A percentile compares a stretch with the other conserved stretches of the same genome.
These are phyloP conservation scores for Pelosia muscerda DNA, from an alignment of 2,888 invertebrate species.

Conservation along the genomic window DNA sequence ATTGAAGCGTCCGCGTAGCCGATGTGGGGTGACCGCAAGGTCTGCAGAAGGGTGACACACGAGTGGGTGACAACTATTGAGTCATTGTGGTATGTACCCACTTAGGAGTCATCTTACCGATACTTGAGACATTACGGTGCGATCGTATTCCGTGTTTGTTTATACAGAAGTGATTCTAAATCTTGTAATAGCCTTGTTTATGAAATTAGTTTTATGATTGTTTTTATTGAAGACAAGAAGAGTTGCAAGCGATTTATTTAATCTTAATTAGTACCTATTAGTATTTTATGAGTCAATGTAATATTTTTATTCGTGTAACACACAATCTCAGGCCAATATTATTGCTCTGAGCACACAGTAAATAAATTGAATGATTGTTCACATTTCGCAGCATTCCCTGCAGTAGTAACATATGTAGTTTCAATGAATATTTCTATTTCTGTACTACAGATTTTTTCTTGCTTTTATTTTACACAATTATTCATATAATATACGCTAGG, in stretches of 20 bases:
- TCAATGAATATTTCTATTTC: background rate
- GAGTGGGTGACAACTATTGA: slow-evolving; percentile 49
- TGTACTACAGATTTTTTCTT: background rate
- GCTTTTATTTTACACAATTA: too few relatives aligned
- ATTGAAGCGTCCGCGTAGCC: slow-evolving; percentile 50
- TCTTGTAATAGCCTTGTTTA: background rate
- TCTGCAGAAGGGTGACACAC: slow-evolving; percentile 55
- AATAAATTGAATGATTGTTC: slow-evolving; percentile 1
- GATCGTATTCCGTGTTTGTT: slow-evolving; percentile 9
- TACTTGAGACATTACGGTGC: slow-evolving; percentile 23
- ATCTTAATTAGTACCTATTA: background rate
- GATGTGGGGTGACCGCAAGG: slow-evolving; percentile 62
- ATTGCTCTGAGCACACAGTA: background rate
- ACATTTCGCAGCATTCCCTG: background rate
- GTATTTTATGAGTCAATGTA: background rate
- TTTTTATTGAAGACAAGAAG: background rate
- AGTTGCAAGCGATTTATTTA: background rate
- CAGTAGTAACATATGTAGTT: background rate
- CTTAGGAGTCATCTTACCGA: slow-evolving; percentile 39
- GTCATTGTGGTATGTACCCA: slow-evolving; percentile 47
- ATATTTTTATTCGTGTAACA: background rate
- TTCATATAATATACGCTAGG: too few relatives aligned
- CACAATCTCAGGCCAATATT: background rate
- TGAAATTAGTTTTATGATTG: background rate
- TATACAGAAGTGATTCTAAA: slow-evolving; percentile 1